phyloP scores from a whole-genome alignment of 1,140 invertebrate genomes.

The Berghia stephanieae region DNA sequence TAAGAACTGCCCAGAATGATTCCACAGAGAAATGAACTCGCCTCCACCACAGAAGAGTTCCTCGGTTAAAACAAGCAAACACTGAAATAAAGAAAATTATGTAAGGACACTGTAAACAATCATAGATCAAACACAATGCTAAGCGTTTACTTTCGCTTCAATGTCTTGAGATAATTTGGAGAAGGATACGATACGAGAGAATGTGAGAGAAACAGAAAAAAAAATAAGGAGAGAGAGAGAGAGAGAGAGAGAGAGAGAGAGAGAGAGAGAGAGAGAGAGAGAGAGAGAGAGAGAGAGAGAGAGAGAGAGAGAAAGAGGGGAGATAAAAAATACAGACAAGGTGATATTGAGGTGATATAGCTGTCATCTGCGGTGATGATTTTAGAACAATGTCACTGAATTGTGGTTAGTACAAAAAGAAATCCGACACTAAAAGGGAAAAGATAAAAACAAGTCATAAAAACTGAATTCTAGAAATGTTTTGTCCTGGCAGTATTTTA shows the following conservation, averaged over 20 bases:
- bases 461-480: not conserved
- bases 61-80: not conserved
- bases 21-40: constrained; percentile 27
- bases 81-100: constrained; percentile 18
- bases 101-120: too few relatives aligned
- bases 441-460: not conserved
- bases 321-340: not conserved
- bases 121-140: too few relatives aligned
- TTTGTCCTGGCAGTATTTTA: not conserved
- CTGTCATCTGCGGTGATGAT: too few relatives aligned
- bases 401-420: too few relatives aligned
- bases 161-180: too few relatives aligned
- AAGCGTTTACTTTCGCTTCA: too few relatives aligned
- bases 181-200: too few relatives aligned
- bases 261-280: not conserved
- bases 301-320: not conserved
- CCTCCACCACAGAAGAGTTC: constrained; percentile 28
- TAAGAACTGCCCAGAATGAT: constrained; percentile 13
- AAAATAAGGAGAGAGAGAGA: too few relatives aligned
- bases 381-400: too few relatives aligned
- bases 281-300: constrained; percentile 3
- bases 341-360: not conserved
- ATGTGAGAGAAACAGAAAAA: too few relatives aligned
- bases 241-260: too few relatives aligned
- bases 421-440: not conserved